Conservation (phyloP, 2,113 vertebrate genomes). For the Actinemys pallida region DNA sequence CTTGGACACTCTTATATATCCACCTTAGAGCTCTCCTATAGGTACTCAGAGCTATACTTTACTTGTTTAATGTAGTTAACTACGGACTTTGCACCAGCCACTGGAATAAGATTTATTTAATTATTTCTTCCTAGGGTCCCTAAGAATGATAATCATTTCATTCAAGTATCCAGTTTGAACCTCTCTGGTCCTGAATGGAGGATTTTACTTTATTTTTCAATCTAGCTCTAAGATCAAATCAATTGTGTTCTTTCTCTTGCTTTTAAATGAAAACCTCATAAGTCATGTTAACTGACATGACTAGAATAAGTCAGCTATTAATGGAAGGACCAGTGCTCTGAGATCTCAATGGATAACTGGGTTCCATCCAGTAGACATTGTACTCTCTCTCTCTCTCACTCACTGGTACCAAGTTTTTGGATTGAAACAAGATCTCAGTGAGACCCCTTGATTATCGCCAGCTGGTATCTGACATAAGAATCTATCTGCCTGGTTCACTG, state of each 20-base stretch:
- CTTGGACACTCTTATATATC: not conserved
- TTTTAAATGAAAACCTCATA: not conserved
- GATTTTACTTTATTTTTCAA: not conserved
- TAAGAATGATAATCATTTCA: not conserved
- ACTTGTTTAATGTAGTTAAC: not conserved
- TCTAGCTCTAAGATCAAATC: not conserved
- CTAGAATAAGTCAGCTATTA: not conserved
- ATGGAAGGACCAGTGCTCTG: not conserved
- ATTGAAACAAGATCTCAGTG: not conserved
- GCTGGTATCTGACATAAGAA: not conserved
- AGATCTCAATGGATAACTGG: not conserved
- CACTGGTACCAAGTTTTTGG: not conserved
- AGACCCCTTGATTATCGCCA: not conserved
- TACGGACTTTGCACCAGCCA: not conserved
- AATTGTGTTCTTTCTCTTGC: not conserved
- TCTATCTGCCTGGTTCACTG: not conserved
- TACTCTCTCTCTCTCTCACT: not conserved
- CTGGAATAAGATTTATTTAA: not conserved
- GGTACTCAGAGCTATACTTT: not conserved
- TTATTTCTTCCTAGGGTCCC: too few species aligned
- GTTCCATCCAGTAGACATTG: not conserved
- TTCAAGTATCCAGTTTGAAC: not conserved
- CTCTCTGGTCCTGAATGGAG: not conserved
- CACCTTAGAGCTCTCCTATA: not conserved
- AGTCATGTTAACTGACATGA: not conserved